Conservation (phyloP, 2,888 invertebrate species). For the Aphidius colemani region DNA sequence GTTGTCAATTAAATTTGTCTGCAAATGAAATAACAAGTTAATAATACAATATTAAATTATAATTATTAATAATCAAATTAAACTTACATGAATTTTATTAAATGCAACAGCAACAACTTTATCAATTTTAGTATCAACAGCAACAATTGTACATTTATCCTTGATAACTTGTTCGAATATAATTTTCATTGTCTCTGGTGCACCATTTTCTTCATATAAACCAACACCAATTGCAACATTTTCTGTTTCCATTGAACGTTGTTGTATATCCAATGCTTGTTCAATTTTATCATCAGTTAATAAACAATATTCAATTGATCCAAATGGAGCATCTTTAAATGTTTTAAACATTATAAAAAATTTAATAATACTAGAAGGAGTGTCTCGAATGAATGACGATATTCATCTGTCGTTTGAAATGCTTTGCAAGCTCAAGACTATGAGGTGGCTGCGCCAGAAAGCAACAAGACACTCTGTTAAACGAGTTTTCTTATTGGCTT, state of each 20-base stretch:
- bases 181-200: constrained; percentile 43
- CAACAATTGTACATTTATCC: constrained; percentile 70
- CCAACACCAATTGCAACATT: constrained; percentile 47
- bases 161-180: constrained; percentile 48
- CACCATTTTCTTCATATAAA: constrained; percentile 45
- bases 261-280: constrained; percentile 42
- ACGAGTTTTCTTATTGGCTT: constrained; percentile 32
- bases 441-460: constrained; percentile 9
- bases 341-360: constrained; percentile 30
- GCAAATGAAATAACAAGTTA: neutral
- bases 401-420: neutral
- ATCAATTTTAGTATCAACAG: constrained; percentile 63
- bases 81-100: constrained; percentile 71
- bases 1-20: constrained; percentile 28
- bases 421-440: constrained; percentile 1
- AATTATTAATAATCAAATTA: neutral
- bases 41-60: neutral
- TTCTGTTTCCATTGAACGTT: constrained; percentile 44
- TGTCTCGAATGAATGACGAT: neutral
- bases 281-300: constrained; percentile 41
- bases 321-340: constrained; percentile 30
- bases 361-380: neutral
- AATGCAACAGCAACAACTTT: constrained; percentile 68
- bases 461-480: constrained; percentile 15
- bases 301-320: constrained; percentile 41